These are phyloP conservation scores for Lepus europaeus DNA, from an alignment of 2,113 vertebrate genomes.

Conservation along the genomic window DNA sequence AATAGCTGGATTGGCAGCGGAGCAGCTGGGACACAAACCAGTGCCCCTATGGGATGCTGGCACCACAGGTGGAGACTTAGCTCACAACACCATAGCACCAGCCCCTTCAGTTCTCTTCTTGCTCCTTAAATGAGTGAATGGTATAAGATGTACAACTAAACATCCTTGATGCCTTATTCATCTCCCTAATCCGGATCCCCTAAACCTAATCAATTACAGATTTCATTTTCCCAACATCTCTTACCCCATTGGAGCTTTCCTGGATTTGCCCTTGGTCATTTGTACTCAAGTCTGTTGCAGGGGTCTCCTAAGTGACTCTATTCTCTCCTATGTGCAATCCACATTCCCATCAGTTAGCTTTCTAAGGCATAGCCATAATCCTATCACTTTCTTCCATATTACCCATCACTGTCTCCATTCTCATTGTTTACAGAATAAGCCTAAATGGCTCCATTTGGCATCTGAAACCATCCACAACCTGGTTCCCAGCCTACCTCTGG, in stretches of 20 bases:
- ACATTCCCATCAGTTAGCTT: slow-evolving; percentile 7
- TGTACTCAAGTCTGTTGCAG: slow-evolving; percentile 8
- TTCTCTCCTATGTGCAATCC: neutral
- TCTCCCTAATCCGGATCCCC: neutral
- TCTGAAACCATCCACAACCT: slow-evolving; percentile 12
- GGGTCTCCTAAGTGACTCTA: neutral
- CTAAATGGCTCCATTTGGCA: slow-evolving; percentile 13
- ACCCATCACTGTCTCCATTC: slow-evolving; percentile 9
- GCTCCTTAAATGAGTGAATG: neutral
- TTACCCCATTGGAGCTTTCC: neutral
- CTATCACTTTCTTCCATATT: slow-evolving; percentile 20
- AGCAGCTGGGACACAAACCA: no score
- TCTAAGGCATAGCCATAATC: slow-evolving; percentile 33
- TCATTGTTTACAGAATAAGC: slow-evolving; percentile 41
- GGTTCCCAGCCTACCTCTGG: neutral
- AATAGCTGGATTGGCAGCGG: no score
- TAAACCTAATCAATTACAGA: slow-evolving; percentile 19
- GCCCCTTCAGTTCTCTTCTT: neutral
- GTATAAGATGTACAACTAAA: neutral
- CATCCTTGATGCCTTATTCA: neutral
- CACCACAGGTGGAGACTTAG: no score
- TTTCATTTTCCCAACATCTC: neutral
- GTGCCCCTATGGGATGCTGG: no score
- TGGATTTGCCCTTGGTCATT: neutral
- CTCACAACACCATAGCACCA: no score